Base-by-base conservation (phyloP, 2,888 invertebrate species). In the Andrena flavipes region DNA sequence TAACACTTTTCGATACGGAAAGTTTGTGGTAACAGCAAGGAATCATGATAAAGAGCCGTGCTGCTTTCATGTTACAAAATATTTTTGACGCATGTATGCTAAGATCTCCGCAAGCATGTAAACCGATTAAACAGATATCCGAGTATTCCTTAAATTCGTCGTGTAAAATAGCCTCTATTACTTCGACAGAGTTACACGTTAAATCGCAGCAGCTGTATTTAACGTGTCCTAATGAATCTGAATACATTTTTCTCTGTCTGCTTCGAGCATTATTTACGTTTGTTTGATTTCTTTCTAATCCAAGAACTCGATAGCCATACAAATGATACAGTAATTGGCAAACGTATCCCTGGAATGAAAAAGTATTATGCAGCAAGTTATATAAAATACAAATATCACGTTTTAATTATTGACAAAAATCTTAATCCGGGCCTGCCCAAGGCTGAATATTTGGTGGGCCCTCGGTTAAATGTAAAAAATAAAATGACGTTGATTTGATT, bases 21-120 rank as follows among this genome's bases (percentile, higher is more conserved):
- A 97, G 95, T 93, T 96, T 96, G 92, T 97, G 97, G 90, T 97
- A 97, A 91, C 97, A 97, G 90, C 97, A 97, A 3, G 97, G 96
- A 95, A 97, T 96, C 16, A 97, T 94, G 62, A 96, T 95, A 29
- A 97, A 91, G 20, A 95, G 93, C 80, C 94, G 95, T 0, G 96
- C 96, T 49, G 94, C 92, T 7, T 94, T 90, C 92, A 96, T 95
- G 88, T 95, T 94, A 56, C 95, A 90, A 93, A 97, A 97, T 85
- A 97, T 93, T 88, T 95, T 95, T 67, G 97, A 95, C 8, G 96
- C 96, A 73, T 95, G 95, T 29, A 97, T 94, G 56, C 97, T 96
- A 75, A 97, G 94, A 94, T 97, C 97, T 0, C 96, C 97, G 90
- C 97, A 97, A 6, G 97, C 96, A 91, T 97, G 97, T 8, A 97